Evolutionary conservation across 2,797 vertebrate species (phyloP).

Genomic region (Clarias pachynema): DNA sequence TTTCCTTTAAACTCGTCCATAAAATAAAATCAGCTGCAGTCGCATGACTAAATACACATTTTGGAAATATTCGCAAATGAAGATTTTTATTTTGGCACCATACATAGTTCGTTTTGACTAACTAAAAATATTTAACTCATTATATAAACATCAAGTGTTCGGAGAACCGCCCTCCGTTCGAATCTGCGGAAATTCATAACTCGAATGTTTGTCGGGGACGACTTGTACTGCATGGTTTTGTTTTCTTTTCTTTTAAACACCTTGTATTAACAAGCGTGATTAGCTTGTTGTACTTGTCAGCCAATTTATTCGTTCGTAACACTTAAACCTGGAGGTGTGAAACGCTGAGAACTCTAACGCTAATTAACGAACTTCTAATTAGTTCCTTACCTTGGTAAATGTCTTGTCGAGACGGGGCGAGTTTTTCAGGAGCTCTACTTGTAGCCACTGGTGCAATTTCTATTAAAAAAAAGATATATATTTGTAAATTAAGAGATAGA

Average conservation of each 20-base stretch:
- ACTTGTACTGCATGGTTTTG: not conserved
- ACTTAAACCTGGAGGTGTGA: not conserved
- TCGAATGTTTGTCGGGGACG: no score
- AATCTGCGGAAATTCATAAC: no score
- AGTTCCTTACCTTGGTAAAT: conserved; percentile 89
- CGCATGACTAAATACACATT: no score
- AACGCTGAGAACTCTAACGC: not conserved
- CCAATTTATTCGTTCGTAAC: not conserved
- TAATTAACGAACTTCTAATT: not conserved
- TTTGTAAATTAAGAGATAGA: not conserved
- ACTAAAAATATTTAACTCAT: no score
- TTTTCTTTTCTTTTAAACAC: not conserved
- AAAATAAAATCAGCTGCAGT: no score
- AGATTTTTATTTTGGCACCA: no score
- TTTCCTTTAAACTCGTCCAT: no score
- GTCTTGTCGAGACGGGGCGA: conserved; percentile 90
- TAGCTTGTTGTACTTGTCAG: not conserved
- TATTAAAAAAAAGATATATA: conserved; percentile 52
- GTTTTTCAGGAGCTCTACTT: conserved; percentile 87
- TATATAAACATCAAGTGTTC: no score
- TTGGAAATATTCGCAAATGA: no score
- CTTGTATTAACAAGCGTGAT: not conserved
- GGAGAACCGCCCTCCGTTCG: no score
- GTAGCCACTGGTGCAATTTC: conserved; percentile 84
- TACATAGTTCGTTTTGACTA: no score